Evolutionary conservation across 2,797 vertebrate species (phyloP), one percentile per base, ranked within the genome.

Genomic region (Malurus splendens): DNA sequence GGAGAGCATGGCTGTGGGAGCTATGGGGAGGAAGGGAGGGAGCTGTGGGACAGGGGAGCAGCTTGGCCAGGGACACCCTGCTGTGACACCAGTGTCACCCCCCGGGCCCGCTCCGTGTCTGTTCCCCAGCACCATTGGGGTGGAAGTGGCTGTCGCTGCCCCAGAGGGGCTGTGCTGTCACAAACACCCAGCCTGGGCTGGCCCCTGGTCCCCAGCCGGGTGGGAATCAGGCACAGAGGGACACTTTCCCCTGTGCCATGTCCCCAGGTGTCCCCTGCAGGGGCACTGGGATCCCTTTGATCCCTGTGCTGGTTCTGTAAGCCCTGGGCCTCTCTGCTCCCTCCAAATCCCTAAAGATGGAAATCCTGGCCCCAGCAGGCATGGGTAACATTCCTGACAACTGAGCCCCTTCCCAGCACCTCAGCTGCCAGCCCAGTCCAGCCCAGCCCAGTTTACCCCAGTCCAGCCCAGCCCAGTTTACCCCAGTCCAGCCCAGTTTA

Each of bases 181-280:
- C 51, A 3, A 6, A 1, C 1, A 5, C 19, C 23, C 48, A 5
- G 7, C 18, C 19, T 3, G 18, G 57, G 54, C 22, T 22, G 25
- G 66, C 38, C 62, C 30, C 2, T 15, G 16, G 77, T 24, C 7
- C 3, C n/a, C 45, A 42, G 66, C 4, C 12, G 0, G 50, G 39
- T 8, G 18, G 6, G 15, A 6, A 10, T 0, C 0, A 5, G 51
- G 39, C 20, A 2, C 5, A 4, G 10, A 38, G 71, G 28, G n/a
- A 13, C 9, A 13, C 9, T 52, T 11, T 7, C 0, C 1, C 7
- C 30, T 3, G 12, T 0, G 30, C 67, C 28, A 20, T 3, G 32
- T n/a, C 18, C 44, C 33, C 20, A 2, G n/a, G 28, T 1, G 3
- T 9, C 39, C 28, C 61, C 85, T 42, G 27, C 44, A 5, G 64